Base-by-base conservation (phyloP, 2,797 vertebrate genomes). In the Linurgus olivaceus region DNA sequence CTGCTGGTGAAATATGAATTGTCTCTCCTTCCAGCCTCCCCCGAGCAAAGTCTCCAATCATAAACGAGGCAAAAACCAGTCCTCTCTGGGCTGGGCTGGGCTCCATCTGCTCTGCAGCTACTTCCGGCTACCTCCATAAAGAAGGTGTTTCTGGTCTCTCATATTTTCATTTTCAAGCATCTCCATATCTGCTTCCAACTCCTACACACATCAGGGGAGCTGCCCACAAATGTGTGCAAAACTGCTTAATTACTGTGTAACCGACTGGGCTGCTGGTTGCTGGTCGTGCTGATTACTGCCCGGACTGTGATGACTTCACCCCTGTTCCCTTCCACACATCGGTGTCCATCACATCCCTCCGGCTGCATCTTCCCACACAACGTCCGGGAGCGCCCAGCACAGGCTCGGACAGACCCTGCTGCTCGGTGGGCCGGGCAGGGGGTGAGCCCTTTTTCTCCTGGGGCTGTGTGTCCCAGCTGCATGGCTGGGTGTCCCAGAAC, bases 351-450 rank as follows among this genome's bases (percentile, higher is more conserved):
- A 45, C 21, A 38, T 31, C 62, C 23, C 44, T n/a, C 16, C 3
- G 33, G 42, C 80, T 51, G 45, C 0, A 0, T 35, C 74, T 78
- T 33, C 17, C 50, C 58, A 0, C 1, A 0, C 72, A 4, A 1
- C 8, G 47, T 15, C 42, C 5, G 6, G 13, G 29, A 24, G 17
- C 21, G 48, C 31, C 38, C 48, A 31, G 73, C 12, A 3, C 44
- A 10, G 0, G 1, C 28, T 37, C 6, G 4, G 10, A 7, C 42
- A 65, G n/a, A 35, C 7, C 48, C 26, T 54, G 87, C 33, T 68
- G 66, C 20, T 23, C 7, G 31, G 6, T 20, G 38, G 51, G 35
- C 35, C 9, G 8, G 9, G 1, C 24, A 6, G 13, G 20, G 6
- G 17, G 2, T 37, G 72, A 61, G 50, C 50, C n/a, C 37, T 35